phyloP scores from a whole-genome alignment of 2,113 vertebrate genomes.

The Chaetodon auriga region DNA sequence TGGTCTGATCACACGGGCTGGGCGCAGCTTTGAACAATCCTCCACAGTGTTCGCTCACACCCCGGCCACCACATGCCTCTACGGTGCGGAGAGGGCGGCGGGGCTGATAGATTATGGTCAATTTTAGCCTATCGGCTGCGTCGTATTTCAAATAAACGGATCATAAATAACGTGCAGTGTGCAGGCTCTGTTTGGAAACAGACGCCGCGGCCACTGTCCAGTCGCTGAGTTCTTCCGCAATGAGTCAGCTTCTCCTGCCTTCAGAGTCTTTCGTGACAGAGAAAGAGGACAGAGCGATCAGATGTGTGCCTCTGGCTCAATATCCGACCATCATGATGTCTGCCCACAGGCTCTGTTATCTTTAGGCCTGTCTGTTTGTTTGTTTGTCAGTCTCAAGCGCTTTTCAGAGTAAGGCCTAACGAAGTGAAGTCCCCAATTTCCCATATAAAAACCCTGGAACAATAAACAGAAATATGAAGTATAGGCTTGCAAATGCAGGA shows the following conservation, averaged over 20 bases:
- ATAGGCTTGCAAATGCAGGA: conserved; percentile 55
- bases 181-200: conserved; percentile 35
- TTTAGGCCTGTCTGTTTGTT: conserved; percentile 71
- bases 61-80: conserved; percentile 34
- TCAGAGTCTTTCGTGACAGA: conserved; percentile 54
- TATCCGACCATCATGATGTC: conserved; percentile 49
- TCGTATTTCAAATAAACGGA: conserved; percentile 50
- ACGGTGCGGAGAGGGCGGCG: conserved; percentile 41
- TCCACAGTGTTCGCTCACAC: conserved; percentile 62
- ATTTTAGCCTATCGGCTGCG: neutral
- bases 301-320: conserved; percentile 55
- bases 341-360: conserved; percentile 73
- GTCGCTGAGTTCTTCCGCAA: conserved; percentile 10
- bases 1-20: conserved; percentile 67
- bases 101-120: conserved; percentile 32
- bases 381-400: conserved; percentile 80
- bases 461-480: conserved; percentile 79
- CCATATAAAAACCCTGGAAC: conserved; percentile 69
- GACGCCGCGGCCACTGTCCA: conserved; percentile 17
- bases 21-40: conserved; percentile 65
- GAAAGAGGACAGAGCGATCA: conserved; percentile 34
- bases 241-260: conserved; percentile 64
- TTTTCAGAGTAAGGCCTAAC: conserved; percentile 59
- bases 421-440: conserved; percentile 70
- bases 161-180: conserved; percentile 4